A percentile compares a stretch with the other conserved stretches of the same genome.
Conservation (phyloP, 2,888 invertebrate species). For the Eupithecia insigniata region DNA sequence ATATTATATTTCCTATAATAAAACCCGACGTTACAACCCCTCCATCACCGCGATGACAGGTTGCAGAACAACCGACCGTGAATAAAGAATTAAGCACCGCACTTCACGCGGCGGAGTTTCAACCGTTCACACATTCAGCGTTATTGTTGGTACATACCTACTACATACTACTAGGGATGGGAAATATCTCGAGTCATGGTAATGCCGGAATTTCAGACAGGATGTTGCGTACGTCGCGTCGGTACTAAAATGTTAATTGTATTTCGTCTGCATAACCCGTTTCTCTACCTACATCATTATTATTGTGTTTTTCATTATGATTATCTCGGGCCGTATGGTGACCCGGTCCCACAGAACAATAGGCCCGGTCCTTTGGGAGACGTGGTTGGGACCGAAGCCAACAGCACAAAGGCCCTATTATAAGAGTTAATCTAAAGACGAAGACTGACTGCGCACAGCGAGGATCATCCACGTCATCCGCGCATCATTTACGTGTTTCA, state of each 20-base stretch:
- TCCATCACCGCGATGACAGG: slow-evolving; percentile 22
- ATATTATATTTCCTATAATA: not conserved
- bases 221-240: not conserved
- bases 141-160: not conserved
- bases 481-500: not conserved
- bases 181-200: not conserved
- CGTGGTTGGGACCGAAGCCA: not conserved
- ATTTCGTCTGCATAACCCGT: not conserved
- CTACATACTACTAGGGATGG: not conserved
- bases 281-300: not conserved
- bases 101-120: slow-evolving; percentile 27
- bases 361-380: not conserved
- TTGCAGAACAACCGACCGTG: slow-evolving; percentile 27
- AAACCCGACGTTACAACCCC: not conserved
- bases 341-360: no score
- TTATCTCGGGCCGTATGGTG: not conserved
- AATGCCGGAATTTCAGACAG: not conserved
- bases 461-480: not conserved
- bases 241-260: not conserved
- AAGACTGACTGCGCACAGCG: not conserved
- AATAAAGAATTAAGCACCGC: slow-evolving; percentile 45
- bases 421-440: not conserved
- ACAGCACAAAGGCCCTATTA: not conserved
- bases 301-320: not conserved
- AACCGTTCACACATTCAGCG: slow-evolving; percentile 35